phyloP scores from a whole-genome alignment of 2,113 vertebrate species.

The Phalacrocorax pelagicus region DNA sequence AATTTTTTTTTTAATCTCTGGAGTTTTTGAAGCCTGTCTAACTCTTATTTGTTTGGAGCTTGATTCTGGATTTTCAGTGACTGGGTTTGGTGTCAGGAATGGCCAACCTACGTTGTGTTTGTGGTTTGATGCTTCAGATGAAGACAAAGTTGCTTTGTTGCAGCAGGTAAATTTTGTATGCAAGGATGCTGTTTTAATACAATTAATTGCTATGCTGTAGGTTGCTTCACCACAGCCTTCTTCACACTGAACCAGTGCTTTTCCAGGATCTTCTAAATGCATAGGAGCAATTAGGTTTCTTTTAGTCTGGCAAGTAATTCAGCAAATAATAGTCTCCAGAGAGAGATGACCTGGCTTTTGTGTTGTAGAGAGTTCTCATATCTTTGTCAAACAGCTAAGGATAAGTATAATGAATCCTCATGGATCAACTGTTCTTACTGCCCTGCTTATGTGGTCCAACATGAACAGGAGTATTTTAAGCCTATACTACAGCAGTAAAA shows the following conservation, averaged over 20 bases:
- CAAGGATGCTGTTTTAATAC: background rate
- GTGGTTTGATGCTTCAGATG: background rate
- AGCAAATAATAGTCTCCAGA: conserved; percentile 27
- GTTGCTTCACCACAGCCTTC: background rate
- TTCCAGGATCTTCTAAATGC: conserved; percentile 15
- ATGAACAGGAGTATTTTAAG: background rate
- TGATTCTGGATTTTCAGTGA: background rate
- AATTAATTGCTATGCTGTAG: conserved; percentile 17
- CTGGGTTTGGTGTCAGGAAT: background rate
- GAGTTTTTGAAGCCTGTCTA: background rate
- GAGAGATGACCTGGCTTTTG: conserved; percentile 24
- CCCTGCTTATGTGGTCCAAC: background rate
- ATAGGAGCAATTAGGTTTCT: background rate
- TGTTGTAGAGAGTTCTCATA: conserved; percentile 19
- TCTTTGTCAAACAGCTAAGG: conserved; percentile 32
- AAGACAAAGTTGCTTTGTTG: background rate
- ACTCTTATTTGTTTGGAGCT: background rate
- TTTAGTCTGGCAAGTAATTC: conserved; percentile 37
- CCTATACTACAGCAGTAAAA: background rate
- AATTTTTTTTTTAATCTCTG: background rate
- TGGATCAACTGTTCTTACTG: background rate
- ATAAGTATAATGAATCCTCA: conserved; percentile 25
- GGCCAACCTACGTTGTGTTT: background rate
- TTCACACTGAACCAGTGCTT: background rate
- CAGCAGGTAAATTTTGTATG: background rate